phyloP scores from a whole-genome alignment of 2,113 vertebrate species.

The Urocitellus parryii region DNA sequence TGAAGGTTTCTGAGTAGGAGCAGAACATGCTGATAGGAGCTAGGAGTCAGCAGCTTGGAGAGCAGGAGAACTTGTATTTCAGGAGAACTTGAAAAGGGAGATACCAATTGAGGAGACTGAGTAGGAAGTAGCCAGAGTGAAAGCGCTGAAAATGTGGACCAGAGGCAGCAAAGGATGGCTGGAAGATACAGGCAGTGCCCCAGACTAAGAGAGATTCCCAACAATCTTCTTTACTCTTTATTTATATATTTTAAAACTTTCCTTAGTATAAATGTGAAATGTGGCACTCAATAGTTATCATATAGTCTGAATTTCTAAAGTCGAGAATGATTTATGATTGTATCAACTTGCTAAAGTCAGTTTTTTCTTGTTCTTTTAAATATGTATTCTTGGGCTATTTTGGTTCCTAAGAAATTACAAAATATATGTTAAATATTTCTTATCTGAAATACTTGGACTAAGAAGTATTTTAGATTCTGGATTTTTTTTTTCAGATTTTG shows the following conservation, averaged over 20 bases:
- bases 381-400: neutral
- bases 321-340: conserved; percentile 1
- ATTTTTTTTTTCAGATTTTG: neutral
- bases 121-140: neutral
- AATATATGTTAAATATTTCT: neutral
- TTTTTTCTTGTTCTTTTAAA: conserved; percentile 28
- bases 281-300: neutral
- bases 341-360: neutral
- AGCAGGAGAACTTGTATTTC: too few species aligned
- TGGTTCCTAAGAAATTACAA: neutral
- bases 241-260: neutral
- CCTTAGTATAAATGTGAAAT: neutral
- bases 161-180: neutral
- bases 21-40: neutral
- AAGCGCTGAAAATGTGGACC: neutral
- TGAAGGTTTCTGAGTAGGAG: neutral
- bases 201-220: neutral
- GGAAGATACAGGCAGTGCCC: neutral
- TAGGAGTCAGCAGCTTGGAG: neutral
- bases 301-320: conserved; percentile 1
- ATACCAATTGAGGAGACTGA: neutral
- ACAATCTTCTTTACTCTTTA: neutral
- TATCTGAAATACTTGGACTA: neutral
- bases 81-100: neutral
- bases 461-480: neutral